Evolutionary conservation across 92 coral and sea anemone species (phyloP).

Genomic region (Meandrina meandrites): DNA sequence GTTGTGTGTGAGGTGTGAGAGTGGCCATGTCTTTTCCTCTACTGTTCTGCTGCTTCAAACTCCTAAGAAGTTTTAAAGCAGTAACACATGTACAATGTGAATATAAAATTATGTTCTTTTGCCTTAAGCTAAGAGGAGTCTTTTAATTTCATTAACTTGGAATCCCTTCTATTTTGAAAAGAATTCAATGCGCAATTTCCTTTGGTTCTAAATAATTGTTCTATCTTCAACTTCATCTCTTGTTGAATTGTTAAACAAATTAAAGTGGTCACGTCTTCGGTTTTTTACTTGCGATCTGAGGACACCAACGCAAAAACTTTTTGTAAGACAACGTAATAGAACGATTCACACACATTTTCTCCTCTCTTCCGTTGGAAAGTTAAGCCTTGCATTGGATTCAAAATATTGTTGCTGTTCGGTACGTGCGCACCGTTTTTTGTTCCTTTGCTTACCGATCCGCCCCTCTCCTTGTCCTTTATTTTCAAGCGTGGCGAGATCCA

Average conservation of each 20-base stretch:
- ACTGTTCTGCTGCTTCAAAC: background rate
- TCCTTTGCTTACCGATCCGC: conserved; percentile 5
- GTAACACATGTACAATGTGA: background rate
- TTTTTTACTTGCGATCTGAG: background rate
- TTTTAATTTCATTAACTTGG: background rate
- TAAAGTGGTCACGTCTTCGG: background rate
- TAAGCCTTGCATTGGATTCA: background rate
- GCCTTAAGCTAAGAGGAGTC: background rate
- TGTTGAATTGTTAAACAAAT: background rate
- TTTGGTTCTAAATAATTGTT: conserved; percentile 11
- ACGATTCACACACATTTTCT: background rate
- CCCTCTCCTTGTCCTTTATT: conserved; percentile 15
- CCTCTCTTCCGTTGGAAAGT: background rate
- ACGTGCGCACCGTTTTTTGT: background rate
- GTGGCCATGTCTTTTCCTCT: background rate
- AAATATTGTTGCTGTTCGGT: background rate
- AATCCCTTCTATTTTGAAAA: background rate
- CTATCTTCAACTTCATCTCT: conserved; percentile 2
- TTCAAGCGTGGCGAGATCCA: background rate
- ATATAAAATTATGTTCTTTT: background rate
- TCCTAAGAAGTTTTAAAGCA: background rate
- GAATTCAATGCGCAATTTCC: conserved; percentile 17
- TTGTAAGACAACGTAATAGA: background rate
- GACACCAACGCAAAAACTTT: background rate
- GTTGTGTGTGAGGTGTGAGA: background rate